Percentiles rank a stretch among this genome's conserved stretches.
phyloP scores from a whole-genome alignment of 2,888 invertebrate genomes.

The Nowickia ferox region DNA sequence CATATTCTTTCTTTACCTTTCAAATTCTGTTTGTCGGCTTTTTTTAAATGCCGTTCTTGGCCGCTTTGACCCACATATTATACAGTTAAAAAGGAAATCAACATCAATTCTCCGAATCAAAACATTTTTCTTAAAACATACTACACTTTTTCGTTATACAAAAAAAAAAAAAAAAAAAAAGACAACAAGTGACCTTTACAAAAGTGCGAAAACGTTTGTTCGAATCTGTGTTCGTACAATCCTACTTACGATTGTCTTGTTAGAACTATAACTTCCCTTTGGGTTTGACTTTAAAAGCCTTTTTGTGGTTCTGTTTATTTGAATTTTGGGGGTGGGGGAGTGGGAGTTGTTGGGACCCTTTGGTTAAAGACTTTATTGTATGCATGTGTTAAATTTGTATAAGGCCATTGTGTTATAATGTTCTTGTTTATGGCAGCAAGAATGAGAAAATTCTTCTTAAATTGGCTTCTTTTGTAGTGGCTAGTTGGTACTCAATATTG shows the following conservation, averaged over 20 bases:
- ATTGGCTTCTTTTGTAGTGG: too few species aligned
- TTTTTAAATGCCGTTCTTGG: conserved; percentile 27
- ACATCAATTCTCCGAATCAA: conserved; percentile 59
- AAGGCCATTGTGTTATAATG: too few species aligned
- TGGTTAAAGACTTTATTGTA: too few species aligned
- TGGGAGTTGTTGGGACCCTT: too few species aligned
- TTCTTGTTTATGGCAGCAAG: too few species aligned
- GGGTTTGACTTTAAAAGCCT: conserved; percentile 14
- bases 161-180: neutral
- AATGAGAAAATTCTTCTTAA: too few species aligned
- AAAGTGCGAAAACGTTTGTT: conserved; percentile 25
- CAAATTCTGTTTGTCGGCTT: conserved; percentile 25
- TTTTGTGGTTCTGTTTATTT: neutral
- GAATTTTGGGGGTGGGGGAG: neutral
- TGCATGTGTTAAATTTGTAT: too few species aligned
- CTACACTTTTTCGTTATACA: conserved; percentile 2
- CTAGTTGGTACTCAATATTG: too few species aligned
- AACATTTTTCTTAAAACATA: conserved; percentile 47
- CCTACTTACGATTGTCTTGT: conserved; percentile 2
- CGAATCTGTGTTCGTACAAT: neutral
- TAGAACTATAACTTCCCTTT: neutral
- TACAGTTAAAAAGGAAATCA: conserved; percentile 65
- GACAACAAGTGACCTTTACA: conserved; percentile 54
- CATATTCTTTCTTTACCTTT: conserved; percentile 35
- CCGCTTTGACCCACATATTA: conserved; percentile 62